phyloP scores from a whole-genome alignment of 1,140 invertebrate species.

The Caenorhabditis latens region DNA sequence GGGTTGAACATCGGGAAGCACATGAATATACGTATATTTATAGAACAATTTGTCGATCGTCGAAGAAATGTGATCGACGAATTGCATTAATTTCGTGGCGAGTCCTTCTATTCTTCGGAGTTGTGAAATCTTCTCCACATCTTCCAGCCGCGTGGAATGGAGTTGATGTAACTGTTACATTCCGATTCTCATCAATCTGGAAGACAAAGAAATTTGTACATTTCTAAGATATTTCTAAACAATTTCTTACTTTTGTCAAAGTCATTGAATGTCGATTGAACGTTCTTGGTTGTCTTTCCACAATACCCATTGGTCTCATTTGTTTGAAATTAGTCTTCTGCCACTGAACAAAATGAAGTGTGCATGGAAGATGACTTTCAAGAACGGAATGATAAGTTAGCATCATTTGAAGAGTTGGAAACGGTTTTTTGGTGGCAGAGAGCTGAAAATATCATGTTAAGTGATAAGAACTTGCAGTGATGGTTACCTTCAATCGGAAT shows the following conservation, averaged over 20 bases:
- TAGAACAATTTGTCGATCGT: slow-evolving; percentile 40
- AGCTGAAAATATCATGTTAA: neutral
- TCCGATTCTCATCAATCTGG: slow-evolving; percentile 34
- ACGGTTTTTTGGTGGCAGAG: slow-evolving; percentile 56
- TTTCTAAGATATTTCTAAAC: neutral
- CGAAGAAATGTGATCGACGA: slow-evolving; percentile 38
- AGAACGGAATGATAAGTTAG: slow-evolving; percentile 61
- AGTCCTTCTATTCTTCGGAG: slow-evolving; percentile 36
- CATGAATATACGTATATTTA: neutral
- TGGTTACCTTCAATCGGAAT: slow-evolving; percentile 56
- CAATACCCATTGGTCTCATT: neutral
- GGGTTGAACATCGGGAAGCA: slow-evolving; percentile 8
- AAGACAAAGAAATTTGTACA: neutral
- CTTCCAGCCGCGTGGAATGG: slow-evolving; percentile 20
- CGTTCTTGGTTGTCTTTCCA: neutral
- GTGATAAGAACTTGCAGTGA: neutral
- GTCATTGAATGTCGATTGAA: slow-evolving; percentile 23
- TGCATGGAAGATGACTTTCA: slow-evolving; percentile 56
- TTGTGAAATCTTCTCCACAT: slow-evolving; percentile 44
- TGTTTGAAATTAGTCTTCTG: slow-evolving; percentile 54
- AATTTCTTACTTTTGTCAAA: neutral
- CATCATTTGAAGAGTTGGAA: slow-evolving; percentile 61
- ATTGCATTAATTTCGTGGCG: slow-evolving; percentile 47
- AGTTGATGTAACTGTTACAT: slow-evolving; percentile 12
- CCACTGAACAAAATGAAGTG: slow-evolving; percentile 61